A percentile compares a stretch with the other conserved stretches of the same genome.
Evolutionary conservation across 2,888 invertebrate species (phyloP).

Genomic region (Drosophila kuntzei): DNA sequence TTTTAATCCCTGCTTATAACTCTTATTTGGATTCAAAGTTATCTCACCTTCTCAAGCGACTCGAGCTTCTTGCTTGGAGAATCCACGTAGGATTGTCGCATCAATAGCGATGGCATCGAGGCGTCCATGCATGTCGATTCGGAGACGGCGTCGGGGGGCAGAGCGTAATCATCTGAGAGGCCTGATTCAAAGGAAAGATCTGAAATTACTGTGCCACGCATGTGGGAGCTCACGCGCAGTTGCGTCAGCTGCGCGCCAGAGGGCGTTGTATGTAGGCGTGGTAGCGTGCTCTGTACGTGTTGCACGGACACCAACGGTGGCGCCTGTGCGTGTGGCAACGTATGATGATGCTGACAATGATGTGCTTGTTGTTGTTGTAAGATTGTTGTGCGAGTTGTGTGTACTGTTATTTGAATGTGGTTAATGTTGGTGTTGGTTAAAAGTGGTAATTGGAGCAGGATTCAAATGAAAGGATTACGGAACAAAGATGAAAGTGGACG

Average conservation of each 20-base stretch:
- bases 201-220: conserved; percentile 87
- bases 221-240: conserved; percentile 80
- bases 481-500: not conserved
- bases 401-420: conserved; percentile 61
- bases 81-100: conserved; percentile 88
- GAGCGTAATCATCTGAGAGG: conserved; percentile 97
- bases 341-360: conserved; percentile 62
- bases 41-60: conserved; percentile 91
- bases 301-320: conserved; percentile 44
- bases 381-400: conserved; percentile 37
- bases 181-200: conserved; percentile 97
- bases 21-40: no score
- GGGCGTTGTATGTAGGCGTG: conserved; percentile 65
- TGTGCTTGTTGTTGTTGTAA: conserved; percentile 39
- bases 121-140: conserved; percentile 92
- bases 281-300: conserved; percentile 67
- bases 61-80: conserved; percentile 89
- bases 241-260: conserved; percentile 74
- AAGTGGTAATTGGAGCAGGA: conserved; percentile 37
- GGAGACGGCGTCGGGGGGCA: conserved; percentile 97
- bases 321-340: conserved; percentile 57
- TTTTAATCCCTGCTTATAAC: no score
- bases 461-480: conserved; percentile 27
- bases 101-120: conserved; percentile 89
- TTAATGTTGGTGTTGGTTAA: conserved; percentile 40